Evolutionary conservation across 2,797 vertebrate genomes (phyloP), one percentile per base, ranked within the genome.

Genomic region (Megaceryle alcyon): DNA sequence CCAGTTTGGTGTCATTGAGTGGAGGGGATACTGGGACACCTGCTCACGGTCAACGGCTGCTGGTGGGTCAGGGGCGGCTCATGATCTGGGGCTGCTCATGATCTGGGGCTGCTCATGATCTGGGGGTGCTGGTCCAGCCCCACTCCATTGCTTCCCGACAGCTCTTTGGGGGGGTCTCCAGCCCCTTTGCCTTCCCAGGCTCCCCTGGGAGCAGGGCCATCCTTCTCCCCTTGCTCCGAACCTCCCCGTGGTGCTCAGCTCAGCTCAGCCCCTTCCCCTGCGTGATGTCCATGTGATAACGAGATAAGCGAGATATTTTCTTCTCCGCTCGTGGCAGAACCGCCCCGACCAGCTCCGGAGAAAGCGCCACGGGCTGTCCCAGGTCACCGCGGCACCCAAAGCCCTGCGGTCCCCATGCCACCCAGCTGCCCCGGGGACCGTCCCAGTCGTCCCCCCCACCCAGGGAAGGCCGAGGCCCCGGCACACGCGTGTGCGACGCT

Each of bases 271-370:
- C 49, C 49, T 26, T 51, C 15, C 26, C 49, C 49, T 28, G 25
- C 14, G 25, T 25, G 25, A 49, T 49, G 14, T 16, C 26, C 13
- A 28, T 28, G 16, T 16, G 25, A 51, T 28, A 26, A 28, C 26
- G 7, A 8, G 49, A 28, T 16, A 15, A 51, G 31, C 28, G 16
- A 54, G 53, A 12, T 19, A 5, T 65, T 57, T 71, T 59, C n/a
- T 10, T 8, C 20, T 4, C 2, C 1, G 22, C 8, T 4, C 5
- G 1, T 5, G 4, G 12, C 60, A 3, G 31, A 59, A 22, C 26
- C 12, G 31, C 19, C 29, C 51, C 12, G 1, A 18, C 26, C 5
- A 3, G 21, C 12, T 20, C 56, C 5, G 3, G 46, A 22, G 26
- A 23, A 39, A 25, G 4, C 64, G 14, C 69, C 77, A 26, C 5